Conservation (phyloP, 64 coral and sea anemone genomes). For the Stylophora pistillata region DNA sequence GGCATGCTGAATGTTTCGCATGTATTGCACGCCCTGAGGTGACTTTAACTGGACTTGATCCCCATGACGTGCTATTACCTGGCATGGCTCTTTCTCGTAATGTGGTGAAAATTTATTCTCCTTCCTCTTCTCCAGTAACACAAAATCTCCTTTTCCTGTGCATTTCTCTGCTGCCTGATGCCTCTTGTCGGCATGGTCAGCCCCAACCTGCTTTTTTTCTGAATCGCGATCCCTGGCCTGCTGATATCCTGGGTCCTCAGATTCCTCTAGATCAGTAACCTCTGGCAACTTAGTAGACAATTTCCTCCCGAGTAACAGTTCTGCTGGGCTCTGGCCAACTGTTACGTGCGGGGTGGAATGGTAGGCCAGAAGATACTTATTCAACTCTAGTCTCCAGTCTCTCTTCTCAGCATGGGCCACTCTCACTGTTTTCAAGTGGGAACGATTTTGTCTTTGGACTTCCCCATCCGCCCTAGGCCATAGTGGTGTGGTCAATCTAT, state of each 20-base stretch:
- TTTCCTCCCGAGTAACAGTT: no score
- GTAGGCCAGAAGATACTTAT: no score
- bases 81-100: neutral
- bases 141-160: neutral
- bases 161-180: neutral
- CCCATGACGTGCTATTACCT: no score
- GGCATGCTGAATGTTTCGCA: conserved; percentile 14
- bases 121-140: neutral
- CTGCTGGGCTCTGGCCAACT: no score
- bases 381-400: conserved; percentile 30
- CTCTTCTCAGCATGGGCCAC: conserved; percentile 41
- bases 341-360: no score
- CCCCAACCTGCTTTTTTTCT: conserved; percentile 11
- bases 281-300: no score
- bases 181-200: no score
- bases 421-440: conserved; percentile 14
- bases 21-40: no score
- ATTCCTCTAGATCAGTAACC: neutral
- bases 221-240: neutral
- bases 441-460: no score
- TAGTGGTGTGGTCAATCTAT: no score
- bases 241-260: neutral
- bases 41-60: no score
- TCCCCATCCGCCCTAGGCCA: no score
- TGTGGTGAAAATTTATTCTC: neutral